Evolutionary conservation across 2,113 vertebrate genomes (phyloP).

Genomic region (Brienomyrus brachyistius): DNA sequence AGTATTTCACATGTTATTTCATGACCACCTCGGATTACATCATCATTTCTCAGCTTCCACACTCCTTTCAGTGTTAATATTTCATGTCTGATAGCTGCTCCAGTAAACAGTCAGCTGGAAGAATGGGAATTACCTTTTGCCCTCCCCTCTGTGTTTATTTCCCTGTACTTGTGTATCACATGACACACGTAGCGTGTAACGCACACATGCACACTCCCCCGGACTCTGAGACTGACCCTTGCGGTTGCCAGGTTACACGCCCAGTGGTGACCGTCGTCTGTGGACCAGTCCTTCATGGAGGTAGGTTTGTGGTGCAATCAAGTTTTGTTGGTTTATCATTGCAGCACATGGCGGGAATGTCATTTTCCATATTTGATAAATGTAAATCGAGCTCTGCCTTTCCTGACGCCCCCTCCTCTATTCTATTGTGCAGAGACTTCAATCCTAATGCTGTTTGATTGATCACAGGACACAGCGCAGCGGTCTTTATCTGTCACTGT

Average conservation of each 20-base stretch:
- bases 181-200: not conserved
- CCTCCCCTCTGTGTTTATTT: constrained; percentile 28
- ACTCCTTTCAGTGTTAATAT: constrained; percentile 56
- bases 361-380: not conserved
- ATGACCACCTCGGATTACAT: constrained; percentile 21
- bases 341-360: not conserved
- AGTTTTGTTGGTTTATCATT: not conserved
- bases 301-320: not conserved
- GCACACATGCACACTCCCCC: not conserved
- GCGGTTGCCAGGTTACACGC: not conserved
- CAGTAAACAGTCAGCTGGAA: constrained; percentile 48
- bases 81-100: constrained; percentile 56
- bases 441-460: constrained; percentile 29
- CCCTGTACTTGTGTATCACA: not conserved
- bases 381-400: not conserved
- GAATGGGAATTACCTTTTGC: constrained; percentile 37
- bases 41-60: constrained; percentile 25
- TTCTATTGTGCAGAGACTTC: constrained; percentile 12
- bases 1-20: constrained; percentile 7
- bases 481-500: not conserved
- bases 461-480: constrained; percentile 23
- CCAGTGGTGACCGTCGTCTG: not conserved
- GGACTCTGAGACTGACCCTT: not conserved
- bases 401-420: not conserved
- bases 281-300: too few relatives aligned